A percentile compares a stretch with the other conserved stretches of the same genome.
These are phyloP conservation scores for Rhamnusium bicolor DNA, from an alignment of 2,888 invertebrate genomes.

Conservation along the genomic window DNA sequence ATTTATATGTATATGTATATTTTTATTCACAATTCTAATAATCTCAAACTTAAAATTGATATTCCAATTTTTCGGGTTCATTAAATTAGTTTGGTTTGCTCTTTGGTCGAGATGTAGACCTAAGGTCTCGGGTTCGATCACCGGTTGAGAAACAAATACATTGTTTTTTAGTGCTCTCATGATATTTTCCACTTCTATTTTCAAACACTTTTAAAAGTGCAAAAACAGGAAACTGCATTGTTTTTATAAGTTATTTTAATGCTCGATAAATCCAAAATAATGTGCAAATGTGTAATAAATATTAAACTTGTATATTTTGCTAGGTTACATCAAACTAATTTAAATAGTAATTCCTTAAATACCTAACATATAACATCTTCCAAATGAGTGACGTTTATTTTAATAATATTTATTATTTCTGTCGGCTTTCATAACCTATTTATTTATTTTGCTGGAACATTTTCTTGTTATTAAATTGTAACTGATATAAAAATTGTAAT, in stretches of 20 bases:
- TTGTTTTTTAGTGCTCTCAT: too few relatives aligned
- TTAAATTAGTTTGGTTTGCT: too few relatives aligned
- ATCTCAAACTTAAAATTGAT: too few relatives aligned
- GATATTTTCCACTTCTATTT: too few relatives aligned
- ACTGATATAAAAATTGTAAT: not conserved
- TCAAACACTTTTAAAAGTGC: not conserved
- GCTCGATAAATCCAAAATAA: not conserved
- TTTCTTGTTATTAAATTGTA: not conserved
- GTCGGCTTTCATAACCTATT: not conserved
- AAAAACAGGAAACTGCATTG: not conserved
- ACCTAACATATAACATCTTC: not conserved
- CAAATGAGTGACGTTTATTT: not conserved
- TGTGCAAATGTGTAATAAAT: not conserved
- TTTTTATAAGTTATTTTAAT: not conserved
- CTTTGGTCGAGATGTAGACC: too few relatives aligned
- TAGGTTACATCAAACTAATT: not conserved
- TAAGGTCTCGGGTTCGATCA: too few relatives aligned
- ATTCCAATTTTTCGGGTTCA: too few relatives aligned
- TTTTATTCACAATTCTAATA: too few relatives aligned
- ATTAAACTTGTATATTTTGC: not conserved
- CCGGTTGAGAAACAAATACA: too few relatives aligned
- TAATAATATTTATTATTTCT: not conserved
- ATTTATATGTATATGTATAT: too few relatives aligned
- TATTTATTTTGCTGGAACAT: not conserved
- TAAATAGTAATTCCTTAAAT: not conserved